These are phyloP conservation scores for Philhelius pedissequus DNA, from an alignment of 2,888 invertebrate species.

Conservation along the genomic window DNA sequence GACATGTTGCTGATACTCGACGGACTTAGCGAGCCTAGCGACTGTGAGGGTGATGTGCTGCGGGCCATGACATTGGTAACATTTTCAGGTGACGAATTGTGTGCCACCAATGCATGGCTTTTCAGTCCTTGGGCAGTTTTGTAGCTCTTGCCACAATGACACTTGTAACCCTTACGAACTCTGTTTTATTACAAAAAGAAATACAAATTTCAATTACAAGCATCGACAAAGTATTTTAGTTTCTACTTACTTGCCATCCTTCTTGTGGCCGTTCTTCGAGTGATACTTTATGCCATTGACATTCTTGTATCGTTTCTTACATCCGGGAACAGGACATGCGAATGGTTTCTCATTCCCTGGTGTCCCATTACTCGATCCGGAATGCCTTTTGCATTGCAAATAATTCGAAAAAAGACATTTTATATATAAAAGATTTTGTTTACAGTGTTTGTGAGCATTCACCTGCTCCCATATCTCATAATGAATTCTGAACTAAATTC, in stretches of 20 bases:
- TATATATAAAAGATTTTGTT: slow-evolving; percentile 69
- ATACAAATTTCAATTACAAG: slow-evolving; percentile 49
- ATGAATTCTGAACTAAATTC: slow-evolving; percentile 90
- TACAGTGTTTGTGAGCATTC: slow-evolving; percentile 71
- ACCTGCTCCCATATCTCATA: slow-evolving; percentile 86
- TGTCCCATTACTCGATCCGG: slow-evolving; percentile 79
- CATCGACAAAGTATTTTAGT: slow-evolving; percentile 8
- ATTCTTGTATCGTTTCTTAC: slow-evolving; percentile 92
- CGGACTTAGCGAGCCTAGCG: slow-evolving; percentile 77
- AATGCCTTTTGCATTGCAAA: slow-evolving; percentile 77
- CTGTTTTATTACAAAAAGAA: slow-evolving; percentile 80
- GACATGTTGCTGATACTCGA: slow-evolving; percentile 79
- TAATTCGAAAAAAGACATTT: slow-evolving; percentile 71
- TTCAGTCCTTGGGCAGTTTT: slow-evolving; percentile 89
- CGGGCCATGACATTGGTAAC: slow-evolving; percentile 74
- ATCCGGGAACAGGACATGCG: slow-evolving; percentile 91
- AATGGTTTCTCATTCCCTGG: slow-evolving; percentile 86
- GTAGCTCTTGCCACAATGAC: slow-evolving; percentile 92
- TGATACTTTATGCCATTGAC: slow-evolving; percentile 94
- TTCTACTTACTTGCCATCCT: slow-evolving; percentile 87
- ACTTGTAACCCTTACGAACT: slow-evolving; percentile 89
- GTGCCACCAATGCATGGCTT: slow-evolving; percentile 82
- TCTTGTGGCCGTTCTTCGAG: slow-evolving; percentile 91
- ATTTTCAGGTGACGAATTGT: slow-evolving; percentile 77
- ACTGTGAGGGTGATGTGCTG: slow-evolving; percentile 78